Percentiles rank a stretch among this genome's conserved stretches.
These are phyloP conservation scores for Aratinga solstitialis DNA, from an alignment of 2,797 vertebrate species.

Conservation along the genomic window DNA sequence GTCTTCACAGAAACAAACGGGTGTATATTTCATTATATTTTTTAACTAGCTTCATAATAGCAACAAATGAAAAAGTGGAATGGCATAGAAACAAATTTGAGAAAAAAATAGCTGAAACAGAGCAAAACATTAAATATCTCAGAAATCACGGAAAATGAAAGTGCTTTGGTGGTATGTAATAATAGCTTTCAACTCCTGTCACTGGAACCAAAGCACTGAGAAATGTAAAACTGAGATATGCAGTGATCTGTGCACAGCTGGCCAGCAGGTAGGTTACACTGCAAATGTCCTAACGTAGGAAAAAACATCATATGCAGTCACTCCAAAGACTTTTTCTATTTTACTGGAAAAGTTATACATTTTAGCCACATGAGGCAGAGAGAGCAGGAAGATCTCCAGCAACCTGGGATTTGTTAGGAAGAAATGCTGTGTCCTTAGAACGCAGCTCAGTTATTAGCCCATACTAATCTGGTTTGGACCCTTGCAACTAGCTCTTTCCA, in stretches of 20 bases:
- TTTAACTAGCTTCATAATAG: neutral
- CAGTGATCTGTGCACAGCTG: neutral
- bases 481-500: neutral
- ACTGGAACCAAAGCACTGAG: neutral
- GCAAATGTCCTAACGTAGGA: neutral
- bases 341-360: neutral
- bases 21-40: neutral
- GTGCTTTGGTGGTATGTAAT: neutral
- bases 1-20: conserved; percentile 22
- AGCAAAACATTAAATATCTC: neutral
- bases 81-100: neutral
- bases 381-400: neutral
- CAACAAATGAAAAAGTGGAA: neutral
- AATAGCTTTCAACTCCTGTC: neutral
- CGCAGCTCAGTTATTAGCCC: neutral
- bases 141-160: neutral
- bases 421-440: neutral
- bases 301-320: neutral
- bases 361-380: neutral
- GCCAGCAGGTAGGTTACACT: neutral
- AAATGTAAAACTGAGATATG: neutral
- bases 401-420: neutral
- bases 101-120: neutral
- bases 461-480: neutral
- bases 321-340: neutral